phyloP scores from a whole-genome alignment of 2,113 vertebrate species.

The Colius striatus region DNA sequence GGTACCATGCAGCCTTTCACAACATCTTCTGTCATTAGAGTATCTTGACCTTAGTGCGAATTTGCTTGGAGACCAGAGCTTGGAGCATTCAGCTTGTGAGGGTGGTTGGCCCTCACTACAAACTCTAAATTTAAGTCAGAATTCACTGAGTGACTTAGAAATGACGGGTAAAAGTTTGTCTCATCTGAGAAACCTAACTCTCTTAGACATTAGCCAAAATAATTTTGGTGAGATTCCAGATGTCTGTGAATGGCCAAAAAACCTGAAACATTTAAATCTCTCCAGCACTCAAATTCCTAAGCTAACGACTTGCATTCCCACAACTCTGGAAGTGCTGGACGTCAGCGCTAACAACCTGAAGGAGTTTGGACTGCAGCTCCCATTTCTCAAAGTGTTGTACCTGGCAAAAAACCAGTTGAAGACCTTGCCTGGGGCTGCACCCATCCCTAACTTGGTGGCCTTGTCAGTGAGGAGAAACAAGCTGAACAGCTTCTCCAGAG shows the following conservation, averaged over 20 bases:
- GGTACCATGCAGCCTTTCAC: constrained; percentile 75
- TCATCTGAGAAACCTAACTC: constrained; percentile 73
- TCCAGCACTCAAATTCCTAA: constrained; percentile 77
- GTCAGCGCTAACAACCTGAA: constrained; percentile 84
- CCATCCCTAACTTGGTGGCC: constrained; percentile 71
- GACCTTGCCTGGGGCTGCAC: constrained; percentile 71
- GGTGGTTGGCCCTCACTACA: constrained; percentile 52
- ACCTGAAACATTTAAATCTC: constrained; percentile 82
- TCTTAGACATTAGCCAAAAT: constrained; percentile 84
- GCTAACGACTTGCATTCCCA: constrained; percentile 79
- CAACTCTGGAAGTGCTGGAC: constrained; percentile 81
- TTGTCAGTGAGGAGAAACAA: constrained; percentile 82
- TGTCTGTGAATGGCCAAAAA: constrained; percentile 74
- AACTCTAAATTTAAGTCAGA: constrained; percentile 81
- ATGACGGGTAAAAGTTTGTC: constrained; percentile 55
- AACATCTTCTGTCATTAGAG: constrained; percentile 55
- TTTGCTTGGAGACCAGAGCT: constrained; percentile 73
- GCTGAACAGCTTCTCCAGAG: constrained; percentile 74
- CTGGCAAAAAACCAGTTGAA: constrained; percentile 86
- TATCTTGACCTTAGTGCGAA: constrained; percentile 84
- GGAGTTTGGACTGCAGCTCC: constrained; percentile 73
- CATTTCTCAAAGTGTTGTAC: constrained; percentile 81
- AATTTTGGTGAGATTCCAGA: constrained; percentile 77
- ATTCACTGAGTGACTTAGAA: constrained; percentile 73
- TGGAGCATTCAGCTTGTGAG: constrained; percentile 72